Base-by-base conservation (phyloP, 2,113 vertebrate species). In the Rousettus leschenaultii region DNA sequence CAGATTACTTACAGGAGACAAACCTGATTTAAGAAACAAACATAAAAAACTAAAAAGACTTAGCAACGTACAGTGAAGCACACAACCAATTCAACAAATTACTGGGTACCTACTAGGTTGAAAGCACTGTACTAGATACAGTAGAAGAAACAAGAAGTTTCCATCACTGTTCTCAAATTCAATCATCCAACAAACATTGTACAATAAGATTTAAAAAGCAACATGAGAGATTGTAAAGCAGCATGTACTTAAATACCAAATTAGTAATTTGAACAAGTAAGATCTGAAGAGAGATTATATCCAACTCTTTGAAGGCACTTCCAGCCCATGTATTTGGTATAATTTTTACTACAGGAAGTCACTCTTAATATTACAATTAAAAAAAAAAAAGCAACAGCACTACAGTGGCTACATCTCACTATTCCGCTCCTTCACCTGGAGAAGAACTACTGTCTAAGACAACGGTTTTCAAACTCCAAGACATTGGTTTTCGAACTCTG, bases 161-260 rank as follows among this genome's bases (percentile, higher is more conserved):
- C 16, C 21, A 28, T 61, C 55, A 79, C 2, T 94, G 43, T 40
- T 95, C 91, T 95, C 66, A 89, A 91, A 85, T 28, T 85, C 40
- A 40, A 40, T 40, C 40, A 40, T 40, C 40, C 40, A 40, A 40
- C 40, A 40, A 40, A 40, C 79, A 89, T 0, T 51, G 22, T 75
- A 75, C 33, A 87, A 16, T 73, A 88, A 83, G 59, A 86, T 66
- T 77, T 89, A 53, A 89, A 94, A 89, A 77, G 33, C 38, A 91
- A 61, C 57, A 94, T 14, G 18, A 71, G 35, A 80, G 13, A 26
- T 74, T 70, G 83, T 15, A 86, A 96, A 51, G 78, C 68, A 97
- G 86, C 33, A 73, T n/a, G 85, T 26, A 13, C 2, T 96, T 65
- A 93, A 83, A 70, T 59, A 87, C 21, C 77, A 85, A 96, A 88